Base-by-base conservation (phyloP, 1,140 invertebrate genomes). In the Cecropterus lyciades region DNA sequence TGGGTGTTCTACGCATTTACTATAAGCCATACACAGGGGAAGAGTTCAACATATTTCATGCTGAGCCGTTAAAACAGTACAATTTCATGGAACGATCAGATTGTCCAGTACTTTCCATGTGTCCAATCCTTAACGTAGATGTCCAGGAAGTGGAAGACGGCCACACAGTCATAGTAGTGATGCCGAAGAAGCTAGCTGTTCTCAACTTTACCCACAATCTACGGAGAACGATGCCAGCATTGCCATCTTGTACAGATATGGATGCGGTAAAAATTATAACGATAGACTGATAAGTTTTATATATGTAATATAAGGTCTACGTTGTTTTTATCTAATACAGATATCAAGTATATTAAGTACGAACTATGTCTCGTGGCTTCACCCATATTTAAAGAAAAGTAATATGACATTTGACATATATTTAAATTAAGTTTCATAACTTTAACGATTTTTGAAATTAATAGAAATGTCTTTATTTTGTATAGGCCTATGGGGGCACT, bases 1-100 rank as follows among this genome's bases (percentile, higher is more conserved):
- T 79, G 78, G 87, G 87, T 5, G 83, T 88, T 0, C 53, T 90
- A 0, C 62, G 78, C 4, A 90, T 90, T 7, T 90, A 88, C 59
- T 77, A 85, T 43, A 57, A 67, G n/a, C 82, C 87, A n/a, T 85
- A 75, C 42, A 49, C 30, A 3, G 55, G 73, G 6, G 77, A 73
- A 16, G 74, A 83, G 69, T 82, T 89, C 16, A 79, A 89, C 43
- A 17, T 89, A 8, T 83, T 79, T 13, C 79, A 81, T n/a, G 45
- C 73, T 0, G 56, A 82, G 37, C 85, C 87, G 0, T 43, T 85
- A 0, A 89, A 82, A 59, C 81, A 89, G 27, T 85, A 77, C 7
- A 88, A 87, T 45, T 88, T 89, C 59, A 82, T 82, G 78, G 79
- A 87, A 9, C 60, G 77, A 1, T 73, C 48, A 0, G 80, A 84